Evolutionary conservation across 2,113 vertebrate genomes (phyloP), one percentile per base, ranked within the genome.

Genomic region (Argyrosomus japonicus): DNA sequence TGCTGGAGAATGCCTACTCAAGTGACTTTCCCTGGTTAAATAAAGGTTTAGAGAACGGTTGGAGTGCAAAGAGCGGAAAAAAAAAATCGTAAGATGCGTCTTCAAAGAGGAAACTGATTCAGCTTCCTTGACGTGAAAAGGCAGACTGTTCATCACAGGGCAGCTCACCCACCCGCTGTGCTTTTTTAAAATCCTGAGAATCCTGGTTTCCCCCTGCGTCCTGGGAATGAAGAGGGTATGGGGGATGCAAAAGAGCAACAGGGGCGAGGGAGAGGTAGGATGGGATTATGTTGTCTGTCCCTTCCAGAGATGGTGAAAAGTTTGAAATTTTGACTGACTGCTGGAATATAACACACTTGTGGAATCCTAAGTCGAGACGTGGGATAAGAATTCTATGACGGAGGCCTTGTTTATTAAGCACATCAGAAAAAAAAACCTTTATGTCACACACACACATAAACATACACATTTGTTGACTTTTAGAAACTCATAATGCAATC

Each of bases 101-200:
- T 85, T 89, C 75, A 87, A 89, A 87, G 62, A 73, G 48, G 27
- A 61, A 79, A 72, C 32, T 51, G 51, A 69, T 56, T 83, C 70
- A 75, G 85, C 68, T 74, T 77, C 40, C 9, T 54, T 79, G 54
- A 79, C 2, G 53, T 57, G 27, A 83, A 83, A 75, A 81, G 50
- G 15, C 61, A 68, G 56, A 71, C 51, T 76, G 32, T 71, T 80
- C 23, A 36, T 48, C 11, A 54, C 56, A 18, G 65, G 76, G 48
- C 58, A n/a, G 21, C 81, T 64, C 72, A 56, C 50, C 68, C 83
- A 79, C 72, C 86, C 1, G 67, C 79, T 84, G 78, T 54, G 13
- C 54, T 82, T 64, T 87, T 86, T 64, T 87, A 82, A 77, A 83
- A 82, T 88, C 77, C 84, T 10, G 47, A 75, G 36, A 76, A 78